Conservation (phyloP, 2,113 vertebrate genomes). For the Eulacestoma nigropectus region DNA sequence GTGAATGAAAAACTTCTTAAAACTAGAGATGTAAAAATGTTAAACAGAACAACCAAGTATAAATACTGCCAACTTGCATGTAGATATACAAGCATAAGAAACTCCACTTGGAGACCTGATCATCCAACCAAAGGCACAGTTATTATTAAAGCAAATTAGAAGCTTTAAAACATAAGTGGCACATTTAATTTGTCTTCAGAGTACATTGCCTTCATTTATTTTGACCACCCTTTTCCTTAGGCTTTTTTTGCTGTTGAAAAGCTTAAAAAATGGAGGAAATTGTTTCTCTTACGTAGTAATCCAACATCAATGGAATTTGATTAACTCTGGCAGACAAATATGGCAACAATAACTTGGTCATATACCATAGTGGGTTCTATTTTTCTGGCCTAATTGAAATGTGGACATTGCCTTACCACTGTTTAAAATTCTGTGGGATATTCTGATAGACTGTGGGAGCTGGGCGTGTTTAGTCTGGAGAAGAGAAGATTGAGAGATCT, state of each 20-base stretch:
- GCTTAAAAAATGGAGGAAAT: neutral
- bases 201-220: neutral
- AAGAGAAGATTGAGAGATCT: neutral
- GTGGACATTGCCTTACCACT: neutral
- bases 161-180: neutral
- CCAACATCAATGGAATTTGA: neutral
- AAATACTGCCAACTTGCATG: neutral
- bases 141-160: neutral
- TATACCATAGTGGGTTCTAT: neutral
- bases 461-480: neutral
- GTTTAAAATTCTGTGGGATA: neutral
- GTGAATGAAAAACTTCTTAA: neutral
- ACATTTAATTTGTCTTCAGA: neutral
- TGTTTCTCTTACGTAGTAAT: neutral
- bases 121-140: neutral
- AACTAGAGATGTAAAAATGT: neutral
- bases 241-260: neutral
- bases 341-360: neutral
- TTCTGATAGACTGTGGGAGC: neutral
- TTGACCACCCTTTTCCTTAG: neutral
- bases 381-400: neutral
- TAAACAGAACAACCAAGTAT: neutral
- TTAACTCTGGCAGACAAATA: neutral
- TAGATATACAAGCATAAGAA: neutral
- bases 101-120: neutral